Conservation (phyloP, 2,797 vertebrate genomes). For the Spinus pinus region DNA sequence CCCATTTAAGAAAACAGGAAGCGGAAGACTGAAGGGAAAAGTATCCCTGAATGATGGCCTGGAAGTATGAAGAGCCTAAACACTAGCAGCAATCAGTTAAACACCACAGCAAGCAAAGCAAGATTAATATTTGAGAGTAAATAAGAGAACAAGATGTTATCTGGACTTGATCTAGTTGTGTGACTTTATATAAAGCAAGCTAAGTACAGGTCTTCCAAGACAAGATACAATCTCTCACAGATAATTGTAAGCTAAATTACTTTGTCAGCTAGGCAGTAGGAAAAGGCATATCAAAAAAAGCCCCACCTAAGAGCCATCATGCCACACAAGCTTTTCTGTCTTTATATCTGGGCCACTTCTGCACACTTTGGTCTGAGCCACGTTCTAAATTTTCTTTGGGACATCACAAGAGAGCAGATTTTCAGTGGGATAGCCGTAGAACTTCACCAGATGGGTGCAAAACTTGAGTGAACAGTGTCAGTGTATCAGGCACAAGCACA, state of each 20-base stretch:
- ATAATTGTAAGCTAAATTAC: background rate
- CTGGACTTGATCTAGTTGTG: rapidly evolving
- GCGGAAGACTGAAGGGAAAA: background rate
- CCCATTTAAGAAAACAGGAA: background rate
- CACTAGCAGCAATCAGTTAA: background rate
- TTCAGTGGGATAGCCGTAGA: background rate
- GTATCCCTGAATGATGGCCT: background rate
- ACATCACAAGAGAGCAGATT: background rate
- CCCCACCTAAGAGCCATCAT: background rate
- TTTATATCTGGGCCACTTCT: background rate
- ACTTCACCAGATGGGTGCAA: background rate
- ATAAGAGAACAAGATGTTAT: background rate
- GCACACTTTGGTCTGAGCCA: background rate
- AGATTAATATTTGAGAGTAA: background rate
- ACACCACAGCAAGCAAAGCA: background rate
- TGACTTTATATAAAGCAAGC: background rate
- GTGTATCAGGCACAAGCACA: background rate
- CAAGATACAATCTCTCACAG: background rate
- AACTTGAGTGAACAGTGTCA: background rate
- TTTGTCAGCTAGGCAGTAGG: background rate
- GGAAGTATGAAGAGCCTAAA: background rate
- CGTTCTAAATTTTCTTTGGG: background rate
- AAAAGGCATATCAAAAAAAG: background rate
- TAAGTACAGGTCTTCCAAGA: background rate
- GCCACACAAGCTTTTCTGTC: background rate